Conservation (phyloP, 2,113 vertebrate genomes). For the Cephalopterus ornatus region DNA sequence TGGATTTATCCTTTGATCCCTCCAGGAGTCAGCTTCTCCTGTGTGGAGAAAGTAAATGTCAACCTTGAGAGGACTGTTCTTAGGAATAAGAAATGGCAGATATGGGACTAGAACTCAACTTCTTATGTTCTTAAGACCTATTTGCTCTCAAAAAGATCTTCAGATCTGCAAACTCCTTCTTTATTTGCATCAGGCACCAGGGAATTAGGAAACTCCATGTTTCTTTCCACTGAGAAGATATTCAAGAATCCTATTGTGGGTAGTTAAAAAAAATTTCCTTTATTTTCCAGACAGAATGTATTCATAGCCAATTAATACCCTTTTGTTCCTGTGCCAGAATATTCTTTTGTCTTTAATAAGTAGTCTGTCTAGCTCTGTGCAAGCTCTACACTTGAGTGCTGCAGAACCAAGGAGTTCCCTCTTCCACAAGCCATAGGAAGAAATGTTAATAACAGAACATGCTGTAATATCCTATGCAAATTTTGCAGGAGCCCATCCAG, state of each 20-base stretch:
- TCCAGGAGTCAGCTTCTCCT: neutral
- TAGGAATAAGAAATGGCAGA: neutral
- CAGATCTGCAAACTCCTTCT: neutral
- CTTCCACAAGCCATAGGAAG: neutral
- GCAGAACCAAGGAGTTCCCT: neutral
- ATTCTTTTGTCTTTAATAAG: conserved; percentile 4
- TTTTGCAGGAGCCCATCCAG: neutral
- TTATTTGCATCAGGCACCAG: neutral
- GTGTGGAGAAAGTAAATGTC: neutral
- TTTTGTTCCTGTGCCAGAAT: conserved; percentile 3
- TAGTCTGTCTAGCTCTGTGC: neutral
- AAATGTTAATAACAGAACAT: neutral
- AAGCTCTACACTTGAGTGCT: neutral
- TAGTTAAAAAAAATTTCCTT: neutral
- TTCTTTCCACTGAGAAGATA: neutral
- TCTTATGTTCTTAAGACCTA: neutral
- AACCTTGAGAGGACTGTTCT: neutral
- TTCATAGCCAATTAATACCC: neutral
- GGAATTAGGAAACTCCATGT: neutral
- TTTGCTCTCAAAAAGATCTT: neutral
- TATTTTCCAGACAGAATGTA: neutral
- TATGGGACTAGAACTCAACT: neutral
- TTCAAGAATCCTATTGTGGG: neutral
- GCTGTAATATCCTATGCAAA: neutral
- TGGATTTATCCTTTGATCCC: neutral